Percentiles rank a stretch among this genome's conserved stretches.
Conservation (phyloP, 2,797 vertebrate species). For the Hoplostethus mediterraneus region DNA sequence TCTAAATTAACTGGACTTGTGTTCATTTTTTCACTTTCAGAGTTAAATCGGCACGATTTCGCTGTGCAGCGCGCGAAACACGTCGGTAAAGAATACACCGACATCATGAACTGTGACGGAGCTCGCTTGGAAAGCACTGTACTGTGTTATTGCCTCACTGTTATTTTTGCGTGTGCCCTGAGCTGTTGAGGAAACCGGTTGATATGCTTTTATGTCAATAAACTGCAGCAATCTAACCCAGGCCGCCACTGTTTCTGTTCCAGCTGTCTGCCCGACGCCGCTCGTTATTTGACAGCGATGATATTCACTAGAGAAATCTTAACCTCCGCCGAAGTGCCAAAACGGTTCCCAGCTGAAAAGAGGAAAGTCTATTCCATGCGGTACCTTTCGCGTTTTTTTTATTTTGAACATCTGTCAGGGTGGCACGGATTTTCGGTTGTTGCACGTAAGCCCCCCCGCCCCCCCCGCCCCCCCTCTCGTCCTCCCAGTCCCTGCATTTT, state of each 20-base stretch:
- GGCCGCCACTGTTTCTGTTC: not conserved
- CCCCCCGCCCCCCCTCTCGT: not conserved
- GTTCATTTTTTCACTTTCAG: not conserved
- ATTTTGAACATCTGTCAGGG: slow-evolving; percentile 62
- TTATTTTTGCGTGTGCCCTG: slow-evolving; percentile 19
- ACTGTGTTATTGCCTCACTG: slow-evolving; percentile 11
- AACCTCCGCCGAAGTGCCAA: slow-evolving; percentile 39
- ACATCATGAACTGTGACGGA: not conserved
- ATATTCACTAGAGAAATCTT: slow-evolving; percentile 26
- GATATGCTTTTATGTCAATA: not conserved
- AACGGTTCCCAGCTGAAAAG: slow-evolving; percentile 14
- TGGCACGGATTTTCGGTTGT: slow-evolving; percentile 60
- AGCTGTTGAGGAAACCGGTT: slow-evolving; percentile 25
- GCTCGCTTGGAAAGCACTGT: not conserved
- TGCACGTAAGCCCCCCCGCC: slow-evolving; percentile 53
- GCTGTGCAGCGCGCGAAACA: not conserved
- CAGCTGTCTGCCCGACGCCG: not conserved
- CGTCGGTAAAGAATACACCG: not conserved
- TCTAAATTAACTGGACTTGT: too few species aligned
- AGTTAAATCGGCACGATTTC: too few species aligned
- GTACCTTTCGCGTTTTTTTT: slow-evolving; percentile 54
- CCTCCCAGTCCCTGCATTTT: slow-evolving; percentile 69
- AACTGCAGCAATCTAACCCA: not conserved
- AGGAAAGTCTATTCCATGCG: slow-evolving; percentile 29
- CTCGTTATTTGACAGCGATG: slow-evolving; percentile 30